Percentiles rank a stretch among this genome's conserved stretches.
phyloP scores from a whole-genome alignment of 2,113 vertebrate genomes.

The Empidonax traillii region DNA sequence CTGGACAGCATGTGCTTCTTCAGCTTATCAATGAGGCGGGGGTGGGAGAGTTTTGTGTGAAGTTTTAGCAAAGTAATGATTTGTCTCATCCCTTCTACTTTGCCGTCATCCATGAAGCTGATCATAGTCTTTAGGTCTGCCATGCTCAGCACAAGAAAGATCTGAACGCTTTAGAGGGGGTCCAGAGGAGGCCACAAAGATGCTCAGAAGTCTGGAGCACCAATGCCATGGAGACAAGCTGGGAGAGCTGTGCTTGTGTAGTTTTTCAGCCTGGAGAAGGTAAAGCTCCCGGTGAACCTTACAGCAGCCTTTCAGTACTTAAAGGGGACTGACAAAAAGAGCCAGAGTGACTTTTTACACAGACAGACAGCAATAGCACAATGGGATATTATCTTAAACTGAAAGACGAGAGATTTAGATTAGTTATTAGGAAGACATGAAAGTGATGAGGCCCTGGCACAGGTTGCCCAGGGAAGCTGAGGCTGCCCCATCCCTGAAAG shows the following conservation, averaged over 20 bases:
- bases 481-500: rapidly evolving
- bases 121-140: neutral
- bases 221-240: neutral
- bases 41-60: neutral
- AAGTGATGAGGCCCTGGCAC: rapidly evolving
- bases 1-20: neutral
- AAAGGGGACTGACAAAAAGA: neutral
- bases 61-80: neutral
- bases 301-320: neutral
- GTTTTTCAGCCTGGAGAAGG: rapidly evolving
- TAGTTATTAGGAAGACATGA: neutral
- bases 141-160: neutral
- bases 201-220: neutral
- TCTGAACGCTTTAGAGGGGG: rapidly evolving
- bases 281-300: neutral
- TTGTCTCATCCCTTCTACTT: neutral
- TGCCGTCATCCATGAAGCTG: neutral
- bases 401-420: neutral
- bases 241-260: rapidly evolving
- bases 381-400: too few species aligned
- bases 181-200: neutral
- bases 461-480: rapidly evolving
- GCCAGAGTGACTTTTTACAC: neutral
- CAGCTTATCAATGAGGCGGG: neutral
- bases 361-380: too few species aligned